Evolutionary conservation across 2,797 vertebrate genomes (phyloP), one percentile per base, ranked within the genome.

Genomic region (Coreius guichenoti): DNA sequence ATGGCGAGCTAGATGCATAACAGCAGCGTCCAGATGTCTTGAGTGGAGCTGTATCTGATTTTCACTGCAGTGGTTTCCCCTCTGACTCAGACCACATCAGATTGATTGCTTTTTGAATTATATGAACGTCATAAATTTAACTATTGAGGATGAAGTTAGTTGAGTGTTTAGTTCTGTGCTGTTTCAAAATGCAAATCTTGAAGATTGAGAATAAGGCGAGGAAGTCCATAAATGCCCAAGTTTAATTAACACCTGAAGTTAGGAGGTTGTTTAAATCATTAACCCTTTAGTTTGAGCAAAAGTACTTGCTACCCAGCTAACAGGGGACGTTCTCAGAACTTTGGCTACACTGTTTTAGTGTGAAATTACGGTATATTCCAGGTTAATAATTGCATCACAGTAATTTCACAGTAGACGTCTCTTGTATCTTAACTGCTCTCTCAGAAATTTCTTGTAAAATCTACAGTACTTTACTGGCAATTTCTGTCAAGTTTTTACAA

Each of bases 211-310:
- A 72, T 14, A 31, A 78, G 49, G 12, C 7, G 54, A 45, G 17
- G 58, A 82, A 45, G n/a, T 75, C 67, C n/a, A 80, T 79, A 74
- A 54, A 74, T 56, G 23, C 29, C 63, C 26, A 29, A 63, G 13
- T 63, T 63, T 16, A 63, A 29, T 29, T 7, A 65, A 29, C 13
- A 63, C 26, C n/a, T 67, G 19, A 33, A 54, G 5, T 6, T 33
- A 14, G 16, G 19, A 23, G 19, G 11, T 8, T 75, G 5, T 75
- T 54, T 19, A 36, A 23, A 36, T 14, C 19, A 75, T 54, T 36
- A 74, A 12, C 17, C 17, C 47, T 7, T 21, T 51, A 31, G 17
- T 74, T 49, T 73, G 70, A 29, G 16, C 16, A 29, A 31, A 29
- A 49, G 26, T 13, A 31, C 45, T 7, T 51, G 8, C 26, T 74